phyloP scores from a whole-genome alignment of 2,888 invertebrate species.

The Drosophila neotestacea region DNA sequence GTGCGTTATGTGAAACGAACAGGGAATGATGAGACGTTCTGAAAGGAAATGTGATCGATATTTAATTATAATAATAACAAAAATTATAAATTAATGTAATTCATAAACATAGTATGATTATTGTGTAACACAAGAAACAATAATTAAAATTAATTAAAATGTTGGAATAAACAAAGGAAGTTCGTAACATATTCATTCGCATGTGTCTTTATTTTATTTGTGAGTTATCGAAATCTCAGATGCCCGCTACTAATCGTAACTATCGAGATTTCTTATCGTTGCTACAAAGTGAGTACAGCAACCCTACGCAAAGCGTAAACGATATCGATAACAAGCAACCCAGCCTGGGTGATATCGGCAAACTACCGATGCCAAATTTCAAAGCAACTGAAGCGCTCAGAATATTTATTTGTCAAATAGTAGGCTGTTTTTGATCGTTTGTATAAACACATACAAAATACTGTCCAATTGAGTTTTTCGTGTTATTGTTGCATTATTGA shows the following conservation, averaged over 20 bases:
- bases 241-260: not conserved
- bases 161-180: conserved; percentile 56
- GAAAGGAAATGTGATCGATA: conserved; percentile 84
- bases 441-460: no score
- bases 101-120: conserved; percentile 63
- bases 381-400: conserved; percentile 22
- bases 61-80: conserved; percentile 70
- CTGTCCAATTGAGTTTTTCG: not conserved
- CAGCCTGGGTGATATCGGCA: conserved; percentile 22
- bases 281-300: conserved; percentile 10
- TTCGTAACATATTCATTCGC: conserved; percentile 19
- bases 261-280: not conserved
- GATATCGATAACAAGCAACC: conserved; percentile 3
- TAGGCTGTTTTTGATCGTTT: not conserved
- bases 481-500: not conserved
- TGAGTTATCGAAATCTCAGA: not conserved
- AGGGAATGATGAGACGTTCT: conserved; percentile 74
- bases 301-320: conserved; percentile 15
- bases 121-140: conserved; percentile 68
- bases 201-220: not conserved
- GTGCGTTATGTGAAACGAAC: conserved; percentile 59
- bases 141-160: conserved; percentile 62
- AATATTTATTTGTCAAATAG: not conserved
- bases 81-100: conserved; percentile 62
- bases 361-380: conserved; percentile 11